Percentiles rank a stretch among this genome's conserved stretches.
phyloP scores from a whole-genome alignment of 64 coral and sea anemone genomes.

The Stylophora pistillata region DNA sequence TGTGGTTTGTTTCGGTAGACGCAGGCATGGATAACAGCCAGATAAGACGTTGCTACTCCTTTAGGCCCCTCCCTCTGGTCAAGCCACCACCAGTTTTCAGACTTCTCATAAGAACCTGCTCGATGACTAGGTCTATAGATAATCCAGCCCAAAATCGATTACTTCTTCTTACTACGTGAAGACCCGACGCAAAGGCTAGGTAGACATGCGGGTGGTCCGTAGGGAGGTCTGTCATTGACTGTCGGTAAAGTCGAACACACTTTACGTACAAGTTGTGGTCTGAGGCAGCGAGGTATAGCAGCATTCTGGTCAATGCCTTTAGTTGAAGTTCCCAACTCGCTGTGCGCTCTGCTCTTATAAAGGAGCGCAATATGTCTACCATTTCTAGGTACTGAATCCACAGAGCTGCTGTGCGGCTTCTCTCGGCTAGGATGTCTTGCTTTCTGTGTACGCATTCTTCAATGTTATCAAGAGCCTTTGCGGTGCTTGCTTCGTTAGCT shows the following conservation, averaged over 20 bases:
- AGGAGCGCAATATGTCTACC: constrained; percentile 60
- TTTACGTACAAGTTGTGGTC: constrained; percentile 72
- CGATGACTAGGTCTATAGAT: constrained; percentile 60
- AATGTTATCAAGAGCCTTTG: neutral
- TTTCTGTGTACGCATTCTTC: constrained; percentile 33
- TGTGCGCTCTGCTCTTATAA: constrained; percentile 73
- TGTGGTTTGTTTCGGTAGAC: constrained; percentile 56
- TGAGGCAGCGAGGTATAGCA: constrained; percentile 67
- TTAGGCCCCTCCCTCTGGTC: constrained; percentile 51
- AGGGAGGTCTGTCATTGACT: constrained; percentile 42
- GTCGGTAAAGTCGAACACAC: constrained; percentile 51
- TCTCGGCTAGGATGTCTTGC: constrained; percentile 16
- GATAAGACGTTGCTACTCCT: constrained; percentile 56
- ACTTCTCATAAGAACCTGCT: constrained; percentile 64
- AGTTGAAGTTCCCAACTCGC: constrained; percentile 58
- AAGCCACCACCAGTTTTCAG: constrained; percentile 62
- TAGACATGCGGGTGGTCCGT: constrained; percentile 34
- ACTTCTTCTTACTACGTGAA: constrained; percentile 58
- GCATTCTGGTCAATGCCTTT: constrained; percentile 44
- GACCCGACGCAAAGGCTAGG: constrained; percentile 26
- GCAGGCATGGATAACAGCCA: constrained; percentile 66
- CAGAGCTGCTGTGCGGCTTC: constrained; percentile 43
- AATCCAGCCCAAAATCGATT: constrained; percentile 61
- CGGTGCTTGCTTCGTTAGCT: constrained; percentile 16
- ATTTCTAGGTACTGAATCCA: constrained; percentile 75